A percentile compares a stretch with the other conserved stretches of the same genome.
These are phyloP conservation scores for Pollenia labialis DNA, from an alignment of 2,888 invertebrate genomes.

Conservation along the genomic window DNA sequence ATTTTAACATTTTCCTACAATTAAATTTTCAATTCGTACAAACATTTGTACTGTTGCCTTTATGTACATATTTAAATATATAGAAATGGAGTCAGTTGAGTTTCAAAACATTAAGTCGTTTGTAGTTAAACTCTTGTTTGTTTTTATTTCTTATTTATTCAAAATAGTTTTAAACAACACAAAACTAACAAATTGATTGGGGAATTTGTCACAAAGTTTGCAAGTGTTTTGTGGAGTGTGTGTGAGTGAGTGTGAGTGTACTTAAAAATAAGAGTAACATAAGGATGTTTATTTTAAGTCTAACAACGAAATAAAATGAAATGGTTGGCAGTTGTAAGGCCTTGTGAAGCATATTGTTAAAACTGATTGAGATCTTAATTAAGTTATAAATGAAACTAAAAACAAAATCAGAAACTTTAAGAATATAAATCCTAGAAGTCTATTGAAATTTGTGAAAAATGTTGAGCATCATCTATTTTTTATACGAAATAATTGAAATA, in stretches of 20 bases:
- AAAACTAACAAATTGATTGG: conserved; percentile 71
- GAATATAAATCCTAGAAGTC: too few relatives aligned
- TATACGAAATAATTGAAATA: too few relatives aligned
- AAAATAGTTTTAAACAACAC: conserved; percentile 70
- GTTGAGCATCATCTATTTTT: too few relatives aligned
- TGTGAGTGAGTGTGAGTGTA: not conserved
- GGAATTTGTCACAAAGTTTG: conserved; percentile 61
- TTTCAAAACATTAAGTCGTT: conserved; percentile 4
- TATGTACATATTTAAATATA: not conserved
- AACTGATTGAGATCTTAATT: too few relatives aligned
- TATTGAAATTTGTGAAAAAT: too few relatives aligned
- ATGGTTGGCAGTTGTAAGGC: too few relatives aligned
- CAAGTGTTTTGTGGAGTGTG: not conserved
- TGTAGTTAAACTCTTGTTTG: conserved; percentile 40
- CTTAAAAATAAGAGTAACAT: not conserved
- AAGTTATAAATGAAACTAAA: too few relatives aligned
- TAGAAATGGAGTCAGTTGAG: conserved; percentile 1
- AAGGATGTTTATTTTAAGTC: not conserved
- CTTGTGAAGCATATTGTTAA: too few relatives aligned
- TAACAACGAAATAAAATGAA: too few relatives aligned
- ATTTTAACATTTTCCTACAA: not conserved
- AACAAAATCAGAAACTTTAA: too few relatives aligned
- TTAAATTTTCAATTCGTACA: not conserved
- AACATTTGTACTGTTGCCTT: not conserved
- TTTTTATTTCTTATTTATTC: conserved; percentile 67